These are phyloP conservation scores for Nemapogon koenigi DNA, from an alignment of 2,888 invertebrate genomes.

Conservation along the genomic window DNA sequence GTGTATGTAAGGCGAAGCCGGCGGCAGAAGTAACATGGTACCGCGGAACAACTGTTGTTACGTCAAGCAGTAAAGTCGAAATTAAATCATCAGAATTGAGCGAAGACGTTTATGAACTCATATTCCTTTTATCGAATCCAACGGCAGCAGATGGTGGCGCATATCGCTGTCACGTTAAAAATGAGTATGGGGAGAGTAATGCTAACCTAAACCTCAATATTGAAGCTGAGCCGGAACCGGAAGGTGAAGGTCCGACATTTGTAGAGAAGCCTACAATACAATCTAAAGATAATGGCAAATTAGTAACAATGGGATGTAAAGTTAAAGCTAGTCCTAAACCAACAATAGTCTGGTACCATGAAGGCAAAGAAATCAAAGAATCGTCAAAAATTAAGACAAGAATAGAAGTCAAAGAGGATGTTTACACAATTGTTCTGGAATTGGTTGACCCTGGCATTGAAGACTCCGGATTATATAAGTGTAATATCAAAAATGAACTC, in stretches of 20 bases:
- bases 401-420: constrained; percentile 76
- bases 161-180: constrained; percentile 90
- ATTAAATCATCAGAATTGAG: constrained; percentile 78
- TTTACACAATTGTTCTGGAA: constrained; percentile 87
- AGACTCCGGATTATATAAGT: constrained; percentile 98
- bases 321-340: constrained; percentile 58
- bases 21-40: constrained; percentile 96
- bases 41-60: constrained; percentile 85
- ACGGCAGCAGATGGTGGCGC: constrained; percentile 63
- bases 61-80: constrained; percentile 84
- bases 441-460: constrained; percentile 90
- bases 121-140: constrained; percentile 66
- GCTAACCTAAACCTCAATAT: constrained; percentile 96
- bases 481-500: constrained; percentile 94
- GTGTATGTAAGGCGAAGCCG: constrained; percentile 94
- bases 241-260: constrained; percentile 94
- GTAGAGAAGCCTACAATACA: constrained; percentile 88
- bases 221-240: constrained; percentile 93
- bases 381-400: constrained; percentile 83
- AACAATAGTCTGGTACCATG: constrained; percentile 60
- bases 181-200: constrained; percentile 95
- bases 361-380: constrained; percentile 73
- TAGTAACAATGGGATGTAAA: constrained; percentile 58
- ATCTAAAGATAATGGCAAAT: constrained; percentile 69
- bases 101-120: constrained; percentile 87